Evolutionary conservation across 2,888 invertebrate genomes (phyloP), one percentile per base, ranked within the genome.

Genomic region (Epirrhoe tristata): DNA sequence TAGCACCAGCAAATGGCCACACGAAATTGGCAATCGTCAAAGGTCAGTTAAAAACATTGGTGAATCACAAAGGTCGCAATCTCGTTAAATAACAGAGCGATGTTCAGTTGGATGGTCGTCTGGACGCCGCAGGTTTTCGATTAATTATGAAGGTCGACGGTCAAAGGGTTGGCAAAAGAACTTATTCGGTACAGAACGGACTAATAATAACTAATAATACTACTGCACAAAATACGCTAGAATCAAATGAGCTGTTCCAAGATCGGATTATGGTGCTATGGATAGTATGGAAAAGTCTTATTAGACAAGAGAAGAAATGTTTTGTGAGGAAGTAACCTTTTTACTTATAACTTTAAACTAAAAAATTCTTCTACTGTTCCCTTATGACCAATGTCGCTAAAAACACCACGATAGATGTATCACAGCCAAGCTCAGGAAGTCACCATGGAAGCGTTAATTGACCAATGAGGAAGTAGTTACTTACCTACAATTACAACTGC

Each of bases 141-240:
- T 81, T 84, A 85, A 85, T 84, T 82, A 82, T 81, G 78, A 81
- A 80, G 79, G 71, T 74, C 75, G 53, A 58, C 64, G 68, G 77
- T 77, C 66, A 67, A 61, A 67, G 75, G 75, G 63, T 58, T 58
- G 54, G 6, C 5, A 55, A 36, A 16, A 61, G 67, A 61, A 39
- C 54, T 55, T 24, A 54, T 14, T 0, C 43, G 53, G 10, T 46
- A 58, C 64, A 64, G 16, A 51, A 51, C 24, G 48, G 48, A 16
- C 14, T 12, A 6, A 16, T 48, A 43, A 43, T 36, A 6, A 36
- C 24, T n/a, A n/a, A n/a, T n/a, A n/a, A n/a, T n/a, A n/a, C n/a
- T n/a, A n/a, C n/a, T n/a, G n/a, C n/a, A n/a, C n/a, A n/a, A n/a
- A n/a, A n/a, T n/a, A n/a, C n/a, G n/a, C n/a, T n/a, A n/a, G n/a